A percentile compares a stretch with the other conserved stretches of the same genome.
phyloP scores from a whole-genome alignment of 2,113 vertebrate species.

The Hydrolagus affinis region DNA sequence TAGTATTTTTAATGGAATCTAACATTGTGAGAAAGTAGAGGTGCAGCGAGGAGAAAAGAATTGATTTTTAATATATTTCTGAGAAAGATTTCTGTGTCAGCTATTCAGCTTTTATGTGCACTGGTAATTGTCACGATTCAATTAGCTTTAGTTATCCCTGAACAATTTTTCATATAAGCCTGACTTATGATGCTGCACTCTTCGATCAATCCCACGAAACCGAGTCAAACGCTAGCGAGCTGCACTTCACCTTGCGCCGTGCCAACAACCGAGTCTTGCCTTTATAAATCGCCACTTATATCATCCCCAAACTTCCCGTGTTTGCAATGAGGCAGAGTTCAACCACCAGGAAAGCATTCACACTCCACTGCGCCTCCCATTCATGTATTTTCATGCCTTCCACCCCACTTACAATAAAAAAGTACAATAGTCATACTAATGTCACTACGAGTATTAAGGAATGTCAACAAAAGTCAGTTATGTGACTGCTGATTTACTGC shows the following conservation, averaged over 20 bases:
- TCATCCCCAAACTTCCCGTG: background rate
- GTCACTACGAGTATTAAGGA: background rate
- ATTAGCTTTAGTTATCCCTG: constrained; percentile 14
- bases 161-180: constrained; percentile 1
- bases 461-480: background rate
- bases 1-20: background rate
- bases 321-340: background rate
- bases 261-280: too few species aligned
- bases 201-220: constrained; percentile 1
- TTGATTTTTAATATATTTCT: constrained; percentile 30
- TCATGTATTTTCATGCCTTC: background rate
- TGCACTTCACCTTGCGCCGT: background rate
- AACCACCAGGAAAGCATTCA: background rate
- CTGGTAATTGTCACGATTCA: background rate
- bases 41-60: background rate
- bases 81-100: background rate
- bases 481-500: background rate
- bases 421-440: background rate
- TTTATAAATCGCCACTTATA: background rate
- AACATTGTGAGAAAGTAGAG: background rate
- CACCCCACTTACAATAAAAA: background rate
- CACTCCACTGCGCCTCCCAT: background rate
- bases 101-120: constrained; percentile 27
- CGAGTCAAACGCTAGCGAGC: background rate
- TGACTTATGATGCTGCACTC: background rate